These are phyloP conservation scores for Lophius piscatorius DNA, from an alignment of 2,113 vertebrate species.

Conservation along the genomic window DNA sequence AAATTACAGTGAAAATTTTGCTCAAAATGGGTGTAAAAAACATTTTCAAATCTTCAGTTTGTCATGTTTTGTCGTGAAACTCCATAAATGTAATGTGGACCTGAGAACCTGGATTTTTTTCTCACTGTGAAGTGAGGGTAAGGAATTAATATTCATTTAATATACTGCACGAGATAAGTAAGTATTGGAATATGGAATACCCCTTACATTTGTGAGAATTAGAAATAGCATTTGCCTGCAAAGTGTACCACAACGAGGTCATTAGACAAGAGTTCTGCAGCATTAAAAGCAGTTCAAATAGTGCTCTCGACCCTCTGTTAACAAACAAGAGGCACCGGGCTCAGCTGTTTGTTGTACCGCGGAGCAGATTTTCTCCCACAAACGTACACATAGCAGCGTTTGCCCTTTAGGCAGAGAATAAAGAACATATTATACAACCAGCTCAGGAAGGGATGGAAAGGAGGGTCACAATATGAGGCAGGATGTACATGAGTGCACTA, in stretches of 20 bases:
- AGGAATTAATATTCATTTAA: too few relatives aligned
- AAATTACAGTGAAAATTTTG: too few relatives aligned
- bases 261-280: background rate
- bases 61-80: too few relatives aligned
- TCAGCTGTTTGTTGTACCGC: slow-evolving; percentile 25
- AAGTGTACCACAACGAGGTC: background rate
- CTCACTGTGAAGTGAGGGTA: too few relatives aligned
- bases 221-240: too few relatives aligned
- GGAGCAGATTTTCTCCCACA: slow-evolving; percentile 16
- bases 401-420: slow-evolving; percentile 37
- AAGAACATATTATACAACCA: slow-evolving; percentile 23
- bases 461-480: slow-evolving; percentile 24
- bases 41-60: too few relatives aligned
- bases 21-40: too few relatives aligned
- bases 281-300: slow-evolving; percentile 1
- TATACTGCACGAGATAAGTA: too few relatives aligned
- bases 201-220: too few relatives aligned
- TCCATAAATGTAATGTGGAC: too few relatives aligned
- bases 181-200: too few relatives aligned
- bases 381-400: slow-evolving; percentile 23
- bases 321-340: slow-evolving; percentile 3
- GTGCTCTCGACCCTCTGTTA: background rate
- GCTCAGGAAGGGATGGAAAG: slow-evolving; percentile 24
- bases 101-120: too few relatives aligned
- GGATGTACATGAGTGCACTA: slow-evolving; percentile 10